A percentile compares a stretch with the other conserved stretches of the same genome.
Conservation (phyloP, 2,113 vertebrate genomes). For the Oreotragus oreotragus region DNA sequence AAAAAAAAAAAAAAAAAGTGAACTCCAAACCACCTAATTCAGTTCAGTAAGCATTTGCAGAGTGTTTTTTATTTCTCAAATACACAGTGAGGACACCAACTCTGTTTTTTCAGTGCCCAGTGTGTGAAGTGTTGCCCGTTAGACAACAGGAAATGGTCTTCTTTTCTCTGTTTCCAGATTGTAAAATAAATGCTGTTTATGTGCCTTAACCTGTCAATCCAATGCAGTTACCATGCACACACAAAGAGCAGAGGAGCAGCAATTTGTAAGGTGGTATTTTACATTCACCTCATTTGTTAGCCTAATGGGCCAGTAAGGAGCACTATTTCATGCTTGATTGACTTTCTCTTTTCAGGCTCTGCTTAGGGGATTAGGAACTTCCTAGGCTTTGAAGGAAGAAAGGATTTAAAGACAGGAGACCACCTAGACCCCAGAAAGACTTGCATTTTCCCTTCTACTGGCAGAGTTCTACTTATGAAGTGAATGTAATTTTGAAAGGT, state of each 20-base stretch:
- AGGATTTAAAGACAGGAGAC: neutral
- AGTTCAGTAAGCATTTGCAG: neutral
- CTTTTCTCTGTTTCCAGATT: neutral
- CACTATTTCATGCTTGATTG: neutral
- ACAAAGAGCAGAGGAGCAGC: neutral
- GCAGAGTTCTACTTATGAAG: neutral
- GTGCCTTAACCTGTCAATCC: neutral
- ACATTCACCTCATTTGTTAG: slow-evolving; percentile 37
- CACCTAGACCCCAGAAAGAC: neutral
- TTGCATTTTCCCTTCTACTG: neutral
- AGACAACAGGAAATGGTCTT: neutral
- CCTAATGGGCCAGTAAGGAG: slow-evolving; percentile 27
- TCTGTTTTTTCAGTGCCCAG: neutral
- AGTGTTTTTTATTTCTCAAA: neutral
- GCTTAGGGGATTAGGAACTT: neutral
- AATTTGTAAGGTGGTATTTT: slow-evolving; percentile 17
- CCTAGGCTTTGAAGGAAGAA: slow-evolving; percentile 40
- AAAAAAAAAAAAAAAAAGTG: neutral
- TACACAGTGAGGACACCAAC: neutral
- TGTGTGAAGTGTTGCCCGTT: neutral
- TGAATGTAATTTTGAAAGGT: neutral
- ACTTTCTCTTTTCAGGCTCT: neutral
- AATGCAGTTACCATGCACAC: neutral
- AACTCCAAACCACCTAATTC: neutral
- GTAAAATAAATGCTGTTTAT: neutral